phyloP scores from a whole-genome alignment of 2,888 invertebrate species.

The Eristalis arbustorum region DNA sequence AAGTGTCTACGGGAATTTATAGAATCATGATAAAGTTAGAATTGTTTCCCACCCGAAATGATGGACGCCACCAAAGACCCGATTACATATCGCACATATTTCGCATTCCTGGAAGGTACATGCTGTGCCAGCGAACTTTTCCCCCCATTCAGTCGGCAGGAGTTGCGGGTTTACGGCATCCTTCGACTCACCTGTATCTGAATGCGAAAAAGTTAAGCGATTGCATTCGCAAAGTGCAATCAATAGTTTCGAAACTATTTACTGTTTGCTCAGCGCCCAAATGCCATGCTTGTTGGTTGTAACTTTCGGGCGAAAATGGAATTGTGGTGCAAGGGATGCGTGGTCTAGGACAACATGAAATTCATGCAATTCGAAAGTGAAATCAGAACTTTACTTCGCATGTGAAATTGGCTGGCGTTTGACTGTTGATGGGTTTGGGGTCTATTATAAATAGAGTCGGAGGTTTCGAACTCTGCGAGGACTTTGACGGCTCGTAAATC shows the following conservation, averaged over 20 bases:
- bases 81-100: conserved; percentile 30
- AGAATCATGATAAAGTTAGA: conserved; percentile 66
- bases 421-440: not conserved
- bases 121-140: conserved; percentile 6
- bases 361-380: conserved; percentile 33
- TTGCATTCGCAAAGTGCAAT: conserved; percentile 60
- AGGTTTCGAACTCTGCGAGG: not conserved
- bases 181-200: conserved; percentile 49
- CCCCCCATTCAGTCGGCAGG: conserved; percentile 11
- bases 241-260: conserved; percentile 67
- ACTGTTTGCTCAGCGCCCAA: conserved; percentile 53
- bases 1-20: conserved; percentile 51
- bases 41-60: conserved; percentile 35
- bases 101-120: not conserved
- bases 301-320: conserved; percentile 54
- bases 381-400: conserved; percentile 47
- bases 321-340: conserved; percentile 44
- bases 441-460: not conserved
- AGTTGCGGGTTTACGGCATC: conserved; percentile 14
- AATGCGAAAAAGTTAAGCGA: conserved; percentile 60
- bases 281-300: conserved; percentile 40
- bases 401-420: not conserved
- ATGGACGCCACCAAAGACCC: conserved; percentile 31
- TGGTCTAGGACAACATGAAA: not conserved
- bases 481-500: not conserved